phyloP scores from a whole-genome alignment of 1,140 invertebrate genomes.

The Macrotrachela quadricornifera region DNA sequence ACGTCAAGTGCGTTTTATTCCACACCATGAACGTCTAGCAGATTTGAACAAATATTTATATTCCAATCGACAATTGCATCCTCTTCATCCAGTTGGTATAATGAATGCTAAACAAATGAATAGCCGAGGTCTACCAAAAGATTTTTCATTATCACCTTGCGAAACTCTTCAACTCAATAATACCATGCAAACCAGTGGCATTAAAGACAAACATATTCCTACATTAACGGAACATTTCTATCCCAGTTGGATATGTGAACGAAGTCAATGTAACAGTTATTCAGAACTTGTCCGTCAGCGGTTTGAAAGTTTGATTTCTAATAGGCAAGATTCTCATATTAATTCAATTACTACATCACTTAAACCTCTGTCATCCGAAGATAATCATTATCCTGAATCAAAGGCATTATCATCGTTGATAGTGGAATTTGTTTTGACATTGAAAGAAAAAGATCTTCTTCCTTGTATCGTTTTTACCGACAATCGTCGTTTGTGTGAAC shows the following conservation, averaged over 20 bases:
- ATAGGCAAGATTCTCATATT: no score
- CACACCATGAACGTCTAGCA: neutral
- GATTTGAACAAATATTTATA: slow-evolving; percentile 1
- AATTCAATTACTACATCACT: no score
- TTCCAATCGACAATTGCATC: neutral
- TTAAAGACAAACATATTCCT: neutral
- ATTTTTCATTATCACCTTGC: neutral
- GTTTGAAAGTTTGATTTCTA: no score
- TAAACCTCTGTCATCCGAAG: no score
- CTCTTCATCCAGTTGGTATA: neutral
- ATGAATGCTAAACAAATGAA: neutral
- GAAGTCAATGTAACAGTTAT: no score
- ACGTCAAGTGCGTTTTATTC: neutral
- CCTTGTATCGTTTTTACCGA: neutral
- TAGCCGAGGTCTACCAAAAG: neutral
- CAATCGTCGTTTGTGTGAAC: neutral
- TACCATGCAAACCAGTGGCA: neutral
- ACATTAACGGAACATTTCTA: neutral
- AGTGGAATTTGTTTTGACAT: no score
- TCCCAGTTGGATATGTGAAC: neutral
- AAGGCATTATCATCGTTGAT: no score
- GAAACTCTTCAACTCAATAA: neutral
- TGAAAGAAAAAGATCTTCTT: neutral
- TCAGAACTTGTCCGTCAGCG: no score
- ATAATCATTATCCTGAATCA: no score